A percentile compares a stretch with the other conserved stretches of the same genome.
Evolutionary conservation across 2,888 invertebrate genomes (phyloP).

Genomic region (Crocallis elinguaria): DNA sequence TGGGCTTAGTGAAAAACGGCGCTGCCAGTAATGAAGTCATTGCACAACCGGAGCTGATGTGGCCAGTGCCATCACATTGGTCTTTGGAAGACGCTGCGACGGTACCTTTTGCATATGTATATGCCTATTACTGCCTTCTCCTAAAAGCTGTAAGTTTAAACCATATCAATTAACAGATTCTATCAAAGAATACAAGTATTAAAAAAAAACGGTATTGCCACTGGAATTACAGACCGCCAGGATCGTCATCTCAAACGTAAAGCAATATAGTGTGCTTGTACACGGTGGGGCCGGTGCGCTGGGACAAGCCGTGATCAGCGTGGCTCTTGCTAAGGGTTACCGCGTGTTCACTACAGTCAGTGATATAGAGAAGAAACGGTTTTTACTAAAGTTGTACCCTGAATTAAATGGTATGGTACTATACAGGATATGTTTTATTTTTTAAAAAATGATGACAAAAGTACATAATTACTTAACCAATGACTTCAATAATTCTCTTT

Average conservation of each 20-base stretch:
- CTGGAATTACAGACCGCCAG: neutral
- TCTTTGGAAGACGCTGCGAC: constrained; percentile 89
- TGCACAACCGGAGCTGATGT: constrained; percentile 78
- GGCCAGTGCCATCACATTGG: constrained; percentile 88
- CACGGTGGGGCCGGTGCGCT: constrained; percentile 56
- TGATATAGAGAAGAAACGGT: constrained; percentile 57
- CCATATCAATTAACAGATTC: neutral
- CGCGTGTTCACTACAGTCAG: constrained; percentile 64
- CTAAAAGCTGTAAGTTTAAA: constrained; percentile 6
- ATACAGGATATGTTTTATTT: too few species aligned
- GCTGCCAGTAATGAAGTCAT: constrained; percentile 84
- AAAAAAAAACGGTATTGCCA: too few species aligned
- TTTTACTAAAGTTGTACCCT: constrained; percentile 61
- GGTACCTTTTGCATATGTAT: constrained; percentile 89
- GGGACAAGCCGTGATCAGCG: constrained; percentile 62
- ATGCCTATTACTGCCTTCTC: constrained; percentile 69
- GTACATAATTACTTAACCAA: too few species aligned
- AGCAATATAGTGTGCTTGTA: constrained; percentile 38
- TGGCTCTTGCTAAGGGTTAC: constrained; percentile 58
- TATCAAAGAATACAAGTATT: neutral
- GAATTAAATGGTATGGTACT: constrained; percentile 51
- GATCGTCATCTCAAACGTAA: neutral
- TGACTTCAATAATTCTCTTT: too few species aligned
- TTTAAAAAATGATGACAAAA: too few species aligned
- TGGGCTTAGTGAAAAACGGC: constrained; percentile 86